Evolutionary conservation across 2,888 invertebrate genomes (phyloP).

Genomic region (Coenonympha arcania): DNA sequence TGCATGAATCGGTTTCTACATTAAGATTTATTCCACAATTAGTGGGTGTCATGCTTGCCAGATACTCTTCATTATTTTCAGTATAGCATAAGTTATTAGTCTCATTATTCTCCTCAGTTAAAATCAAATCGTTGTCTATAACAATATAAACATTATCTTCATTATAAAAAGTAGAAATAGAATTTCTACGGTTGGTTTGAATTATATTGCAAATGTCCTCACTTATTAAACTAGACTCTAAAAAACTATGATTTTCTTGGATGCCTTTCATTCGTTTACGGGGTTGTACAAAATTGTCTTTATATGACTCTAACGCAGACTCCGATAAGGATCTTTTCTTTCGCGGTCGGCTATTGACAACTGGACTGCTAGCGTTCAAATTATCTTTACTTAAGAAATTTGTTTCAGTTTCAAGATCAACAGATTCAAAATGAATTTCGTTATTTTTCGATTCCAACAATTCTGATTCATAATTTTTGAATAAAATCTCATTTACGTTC

Average conservation of each 20-base stretch:
- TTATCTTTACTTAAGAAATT: background rate
- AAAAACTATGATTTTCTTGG: slow-evolving; percentile 37
- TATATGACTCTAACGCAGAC: slow-evolving; percentile 43
- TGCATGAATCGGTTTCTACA: slow-evolving; percentile 22
- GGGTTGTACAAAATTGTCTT: slow-evolving; percentile 24
- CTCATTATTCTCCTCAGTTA: slow-evolving; percentile 51
- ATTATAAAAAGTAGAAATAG: slow-evolving; percentile 53
- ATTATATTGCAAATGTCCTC: slow-evolving; percentile 46
- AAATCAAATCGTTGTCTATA: slow-evolving; percentile 58
- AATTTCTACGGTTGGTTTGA: slow-evolving; percentile 57
- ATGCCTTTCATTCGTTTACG: slow-evolving; percentile 50
- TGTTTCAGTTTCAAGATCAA: background rate
- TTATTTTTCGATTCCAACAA: background rate
- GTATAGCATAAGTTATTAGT: slow-evolving; percentile 50
- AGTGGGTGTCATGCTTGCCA: slow-evolving; percentile 22
- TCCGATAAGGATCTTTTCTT: slow-evolving; percentile 58
- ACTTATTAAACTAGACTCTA: slow-evolving; percentile 36
- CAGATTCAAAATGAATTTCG: background rate
- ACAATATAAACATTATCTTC: slow-evolving; percentile 63
- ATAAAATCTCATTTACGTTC: background rate
- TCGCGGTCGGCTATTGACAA: slow-evolving; percentile 14
- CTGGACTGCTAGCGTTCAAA: no score
- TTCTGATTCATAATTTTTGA: background rate
- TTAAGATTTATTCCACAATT: slow-evolving; percentile 28
- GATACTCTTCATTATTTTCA: slow-evolving; percentile 43